These are phyloP conservation scores for Xenus cinereus DNA, from an alignment of 2,113 vertebrate genomes.

Conservation along the genomic window DNA sequence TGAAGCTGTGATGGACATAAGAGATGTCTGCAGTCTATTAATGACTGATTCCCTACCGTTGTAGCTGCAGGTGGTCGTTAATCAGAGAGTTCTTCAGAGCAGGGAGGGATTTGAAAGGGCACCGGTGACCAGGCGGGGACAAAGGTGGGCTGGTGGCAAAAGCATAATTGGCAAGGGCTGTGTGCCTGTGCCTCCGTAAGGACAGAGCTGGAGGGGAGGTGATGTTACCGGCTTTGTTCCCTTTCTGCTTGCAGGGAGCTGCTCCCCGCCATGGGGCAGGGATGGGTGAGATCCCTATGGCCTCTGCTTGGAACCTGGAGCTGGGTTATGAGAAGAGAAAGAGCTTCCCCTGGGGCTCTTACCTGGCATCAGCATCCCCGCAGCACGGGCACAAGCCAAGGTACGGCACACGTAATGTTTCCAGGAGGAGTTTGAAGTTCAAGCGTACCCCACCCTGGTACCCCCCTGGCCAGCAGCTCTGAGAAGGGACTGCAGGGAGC, in stretches of 20 bases:
- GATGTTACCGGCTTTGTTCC: neutral
- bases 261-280: neutral
- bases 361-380: neutral
- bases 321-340: neutral
- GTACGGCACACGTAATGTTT: fast-evolving
- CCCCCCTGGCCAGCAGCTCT: neutral
- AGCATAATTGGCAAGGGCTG: neutral
- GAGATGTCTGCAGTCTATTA: neutral
- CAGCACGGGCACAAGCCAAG: neutral
- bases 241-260: neutral
- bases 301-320: neutral
- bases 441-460: fast-evolving
- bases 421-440: neutral
- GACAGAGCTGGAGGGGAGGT: neutral
- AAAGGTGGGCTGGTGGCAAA: neutral
- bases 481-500: neutral
- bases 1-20: neutral
- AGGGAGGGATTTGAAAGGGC: neutral
- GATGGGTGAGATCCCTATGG: fast-evolving
- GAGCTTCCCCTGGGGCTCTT: neutral
- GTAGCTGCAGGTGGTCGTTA: neutral
- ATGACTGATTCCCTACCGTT: neutral
- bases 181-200: fast-evolving
- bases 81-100: neutral
- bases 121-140: neutral